Conservation (phyloP, 2,888 invertebrate species). For the Sarcophaga variegata region DNA sequence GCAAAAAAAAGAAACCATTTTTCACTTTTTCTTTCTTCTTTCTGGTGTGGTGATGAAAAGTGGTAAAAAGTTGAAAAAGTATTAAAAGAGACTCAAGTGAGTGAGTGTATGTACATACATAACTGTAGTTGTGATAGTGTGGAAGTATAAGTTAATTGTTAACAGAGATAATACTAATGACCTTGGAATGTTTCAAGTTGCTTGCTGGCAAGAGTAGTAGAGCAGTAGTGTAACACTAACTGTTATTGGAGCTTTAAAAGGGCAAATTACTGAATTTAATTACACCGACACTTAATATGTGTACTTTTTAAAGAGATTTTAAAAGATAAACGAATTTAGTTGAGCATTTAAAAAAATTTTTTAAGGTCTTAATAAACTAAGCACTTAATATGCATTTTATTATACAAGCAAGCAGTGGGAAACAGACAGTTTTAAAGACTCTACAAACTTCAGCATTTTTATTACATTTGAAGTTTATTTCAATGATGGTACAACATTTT, state of each 20-base stretch:
- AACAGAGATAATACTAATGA: slow-evolving; percentile 20
- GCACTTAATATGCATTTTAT: too few species aligned
- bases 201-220: neutral
- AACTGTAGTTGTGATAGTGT: neutral
- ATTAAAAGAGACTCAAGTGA: neutral
- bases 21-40: slow-evolving; percentile 1
- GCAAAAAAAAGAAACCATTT: neutral
- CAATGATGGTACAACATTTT: too few species aligned
- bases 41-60: neutral
- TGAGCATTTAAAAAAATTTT: too few species aligned
- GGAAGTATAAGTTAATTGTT: slow-evolving; percentile 1
- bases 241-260: neutral
- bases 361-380: too few species aligned
- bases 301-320: neutral
- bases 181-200: slow-evolving; percentile 29
- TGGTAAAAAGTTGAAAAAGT: neutral
- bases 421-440: too few species aligned
- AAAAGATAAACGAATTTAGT: neutral
- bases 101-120: too few species aligned
- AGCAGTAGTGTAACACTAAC: neutral
- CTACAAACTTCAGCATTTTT: too few species aligned
- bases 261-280: slow-evolving; percentile 1
- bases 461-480: too few species aligned
- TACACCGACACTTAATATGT: neutral
- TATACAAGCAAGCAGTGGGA: too few species aligned